A percentile compares a stretch with the other conserved stretches of the same genome.
Conservation (phyloP, 2,113 vertebrate genomes). For the Galemys pyrenaicus region DNA sequence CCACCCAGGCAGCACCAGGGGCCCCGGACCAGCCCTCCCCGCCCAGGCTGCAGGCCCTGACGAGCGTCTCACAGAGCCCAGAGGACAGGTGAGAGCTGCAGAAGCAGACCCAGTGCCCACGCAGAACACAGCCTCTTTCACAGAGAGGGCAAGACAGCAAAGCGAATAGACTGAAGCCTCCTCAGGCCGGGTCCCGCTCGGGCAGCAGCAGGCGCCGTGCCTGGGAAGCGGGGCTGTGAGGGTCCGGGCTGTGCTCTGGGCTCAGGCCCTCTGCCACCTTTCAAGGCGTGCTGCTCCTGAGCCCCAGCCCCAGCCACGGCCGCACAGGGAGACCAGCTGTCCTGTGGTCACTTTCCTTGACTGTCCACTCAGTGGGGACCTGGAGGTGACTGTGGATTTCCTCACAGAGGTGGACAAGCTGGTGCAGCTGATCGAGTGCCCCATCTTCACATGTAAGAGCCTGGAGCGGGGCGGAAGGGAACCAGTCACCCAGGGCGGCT, state of each 20-base stretch:
- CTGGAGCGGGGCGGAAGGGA: neutral
- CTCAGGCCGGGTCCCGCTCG: neutral
- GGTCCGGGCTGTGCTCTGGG: neutral
- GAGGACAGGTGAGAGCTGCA: neutral
- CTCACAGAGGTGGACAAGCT: conserved; percentile 98
- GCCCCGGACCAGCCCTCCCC: neutral
- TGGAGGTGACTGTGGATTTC: conserved; percentile 98
- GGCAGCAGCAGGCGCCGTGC: neutral
- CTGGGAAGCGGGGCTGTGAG: neutral
- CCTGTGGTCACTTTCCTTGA: conserved; percentile 81
- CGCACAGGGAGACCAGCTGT: neutral
- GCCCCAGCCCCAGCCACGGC: neutral
- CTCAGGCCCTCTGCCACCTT: no score
- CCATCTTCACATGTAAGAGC: conserved; percentile 96
- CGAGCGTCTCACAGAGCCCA: neutral
- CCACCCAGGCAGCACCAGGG: neutral
- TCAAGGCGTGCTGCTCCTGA: neutral
- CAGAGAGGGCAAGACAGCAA: neutral
- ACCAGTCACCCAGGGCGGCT: neutral
- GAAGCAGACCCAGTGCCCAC: neutral
- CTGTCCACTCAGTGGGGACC: conserved; percentile 88
- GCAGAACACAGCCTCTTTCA: fast-evolving
- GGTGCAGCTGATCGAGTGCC: conserved; percentile 98
- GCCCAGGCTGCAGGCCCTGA: neutral
- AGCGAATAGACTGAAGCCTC: neutral